phyloP scores from a whole-genome alignment of 2,888 invertebrate genomes.

The Abscondita cerata region DNA sequence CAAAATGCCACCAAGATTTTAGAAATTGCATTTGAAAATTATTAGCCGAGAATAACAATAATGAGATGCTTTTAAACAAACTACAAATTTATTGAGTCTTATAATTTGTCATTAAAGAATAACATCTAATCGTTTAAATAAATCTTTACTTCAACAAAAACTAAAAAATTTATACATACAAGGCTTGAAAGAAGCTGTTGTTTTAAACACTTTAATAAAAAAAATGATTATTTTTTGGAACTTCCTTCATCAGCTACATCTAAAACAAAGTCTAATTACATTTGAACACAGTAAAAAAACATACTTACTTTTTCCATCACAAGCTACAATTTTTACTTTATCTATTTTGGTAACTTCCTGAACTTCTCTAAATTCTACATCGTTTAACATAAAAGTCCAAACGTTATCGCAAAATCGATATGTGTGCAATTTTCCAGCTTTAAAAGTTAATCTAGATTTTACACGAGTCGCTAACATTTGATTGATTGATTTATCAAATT shows the following conservation, averaged over 20 bases:
- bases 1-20: no score
- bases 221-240: slow-evolving; percentile 54
- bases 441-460: slow-evolving; percentile 93
- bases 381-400: slow-evolving; percentile 99
- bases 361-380: slow-evolving; percentile 96
- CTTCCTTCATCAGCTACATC: slow-evolving; percentile 54
- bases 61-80: no score
- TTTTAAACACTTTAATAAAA: no score
- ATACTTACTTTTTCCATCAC: slow-evolving; percentile 90
- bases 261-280: slow-evolving; percentile 42
- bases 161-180: no score
- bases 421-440: slow-evolving; percentile 84
- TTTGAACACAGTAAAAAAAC: slow-evolving; percentile 10
- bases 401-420: slow-evolving; percentile 99
- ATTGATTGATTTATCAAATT: slow-evolving; percentile 98
- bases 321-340: slow-evolving; percentile 97
- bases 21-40: no score
- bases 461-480: slow-evolving; percentile 88
- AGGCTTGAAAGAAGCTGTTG: no score
- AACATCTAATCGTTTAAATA: no score
- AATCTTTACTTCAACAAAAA: no score
- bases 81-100: no score
- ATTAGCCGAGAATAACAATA: no score
- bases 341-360: slow-evolving; percentile 92
- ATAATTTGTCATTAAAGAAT: no score